A percentile compares a stretch with the other conserved stretches of the same genome.
Evolutionary conservation across 1,140 invertebrate genomes (phyloP).

Genomic region (Macrosteles quadrilineatus): DNA sequence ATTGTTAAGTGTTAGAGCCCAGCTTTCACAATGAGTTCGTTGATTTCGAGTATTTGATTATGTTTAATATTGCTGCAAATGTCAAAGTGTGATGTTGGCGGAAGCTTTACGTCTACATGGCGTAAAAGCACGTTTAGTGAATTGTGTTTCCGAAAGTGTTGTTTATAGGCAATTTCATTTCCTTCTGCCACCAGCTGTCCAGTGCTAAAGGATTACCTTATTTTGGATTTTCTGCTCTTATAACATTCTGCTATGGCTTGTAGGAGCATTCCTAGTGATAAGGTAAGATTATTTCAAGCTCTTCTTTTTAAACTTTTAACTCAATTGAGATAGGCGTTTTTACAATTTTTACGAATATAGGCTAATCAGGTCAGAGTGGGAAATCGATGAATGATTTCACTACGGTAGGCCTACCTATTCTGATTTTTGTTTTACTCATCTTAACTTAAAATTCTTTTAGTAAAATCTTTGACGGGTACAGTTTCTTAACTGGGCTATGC

Average conservation of each 20-base stretch:
- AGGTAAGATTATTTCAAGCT: conserved; percentile 23
- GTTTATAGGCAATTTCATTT: conserved; percentile 15
- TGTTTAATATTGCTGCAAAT: not conserved
- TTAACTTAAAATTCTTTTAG: too few species aligned
- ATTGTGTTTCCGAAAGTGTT: conserved; percentile 16
- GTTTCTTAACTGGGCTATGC: too few species aligned
- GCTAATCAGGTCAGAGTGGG: too few species aligned
- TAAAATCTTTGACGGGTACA: too few species aligned
- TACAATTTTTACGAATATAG: too few species aligned
- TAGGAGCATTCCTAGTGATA: conserved; percentile 34
- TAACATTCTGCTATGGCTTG: conserved; percentile 21
- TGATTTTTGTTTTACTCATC: too few species aligned
- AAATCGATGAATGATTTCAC: too few species aligned
- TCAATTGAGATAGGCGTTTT: too few species aligned
- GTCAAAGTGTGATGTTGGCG: conserved; percentile 8
- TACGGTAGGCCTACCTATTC: too few species aligned
- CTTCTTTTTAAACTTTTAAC: too few species aligned
- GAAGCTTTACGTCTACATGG: conserved; percentile 9
- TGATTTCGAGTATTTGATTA: not conserved
- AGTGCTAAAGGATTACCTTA: not conserved
- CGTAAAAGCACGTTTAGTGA: conserved; percentile 23
- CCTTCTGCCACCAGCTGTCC: not conserved
- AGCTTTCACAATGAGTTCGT: not conserved
- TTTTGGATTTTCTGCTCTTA: not conserved
- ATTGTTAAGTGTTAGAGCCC: not conserved